Evolutionary conservation across 2,888 invertebrate species (phyloP).

Genomic region (Tiliacea aurago): DNA sequence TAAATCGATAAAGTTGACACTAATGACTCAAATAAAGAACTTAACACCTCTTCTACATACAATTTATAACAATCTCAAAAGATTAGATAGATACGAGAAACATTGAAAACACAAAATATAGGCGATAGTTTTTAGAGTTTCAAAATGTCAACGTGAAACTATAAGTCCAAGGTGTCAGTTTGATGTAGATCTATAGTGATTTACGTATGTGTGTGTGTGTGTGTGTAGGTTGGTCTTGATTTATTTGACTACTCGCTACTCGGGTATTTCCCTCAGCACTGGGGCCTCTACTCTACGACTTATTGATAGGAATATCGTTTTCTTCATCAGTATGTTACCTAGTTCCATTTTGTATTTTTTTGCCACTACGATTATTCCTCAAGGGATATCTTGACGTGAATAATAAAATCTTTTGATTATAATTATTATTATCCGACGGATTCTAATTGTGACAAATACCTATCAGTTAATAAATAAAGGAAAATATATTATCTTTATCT

Average conservation of each 20-base stretch:
- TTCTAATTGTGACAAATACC: slow-evolving; percentile 17
- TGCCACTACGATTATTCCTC: background rate
- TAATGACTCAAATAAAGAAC: slow-evolving; percentile 11
- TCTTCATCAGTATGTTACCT: background rate
- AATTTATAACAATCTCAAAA: slow-evolving; percentile 14
- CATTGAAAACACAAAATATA: slow-evolving; percentile 29
- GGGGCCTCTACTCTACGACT: too few relatives aligned
- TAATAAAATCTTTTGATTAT: slow-evolving; percentile 5
- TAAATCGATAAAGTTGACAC: slow-evolving; percentile 27
- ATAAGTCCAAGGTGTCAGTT: slow-evolving; percentile 9
- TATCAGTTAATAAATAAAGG: background rate
- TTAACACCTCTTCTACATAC: slow-evolving; percentile 18
- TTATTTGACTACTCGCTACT: slow-evolving; percentile 16
- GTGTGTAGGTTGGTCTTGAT: slow-evolving; percentile 17
- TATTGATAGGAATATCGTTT: slow-evolving; percentile 11
- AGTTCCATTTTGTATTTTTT: background rate
- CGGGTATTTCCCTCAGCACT: slow-evolving; percentile 26
- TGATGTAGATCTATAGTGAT: slow-evolving; percentile 13
- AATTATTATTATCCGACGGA: background rate
- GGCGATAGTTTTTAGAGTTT: slow-evolving; percentile 4
- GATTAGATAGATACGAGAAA: slow-evolving; percentile 28
- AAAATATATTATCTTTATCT: background rate
- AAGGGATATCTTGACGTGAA: background rate
- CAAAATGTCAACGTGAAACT: slow-evolving; percentile 20
- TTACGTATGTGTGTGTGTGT: background rate